phyloP scores from a whole-genome alignment of 2,113 vertebrate species.

The Tyrannus savana region DNA sequence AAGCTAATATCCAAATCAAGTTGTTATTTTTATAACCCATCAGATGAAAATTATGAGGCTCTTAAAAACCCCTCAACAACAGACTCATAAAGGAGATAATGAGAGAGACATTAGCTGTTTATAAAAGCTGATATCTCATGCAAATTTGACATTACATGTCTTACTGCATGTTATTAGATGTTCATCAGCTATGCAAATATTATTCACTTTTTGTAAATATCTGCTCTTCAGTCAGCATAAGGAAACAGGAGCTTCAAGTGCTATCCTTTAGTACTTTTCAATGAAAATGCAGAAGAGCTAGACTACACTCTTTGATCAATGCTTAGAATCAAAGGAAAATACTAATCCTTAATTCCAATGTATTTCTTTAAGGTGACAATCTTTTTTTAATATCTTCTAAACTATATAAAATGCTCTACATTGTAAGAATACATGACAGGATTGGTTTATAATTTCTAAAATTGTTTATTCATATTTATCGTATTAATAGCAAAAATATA shows the following conservation, averaged over 20 bases:
- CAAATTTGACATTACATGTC: constrained; percentile 59
- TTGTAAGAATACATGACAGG: neutral
- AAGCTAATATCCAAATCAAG: constrained; percentile 31
- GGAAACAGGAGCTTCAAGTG: neutral
- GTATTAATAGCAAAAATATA: neutral
- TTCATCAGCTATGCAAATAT: constrained; percentile 51
- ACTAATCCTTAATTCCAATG: neutral
- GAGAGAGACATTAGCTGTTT: constrained; percentile 62
- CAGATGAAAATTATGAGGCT: constrained; percentile 56
- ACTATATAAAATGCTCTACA: neutral
- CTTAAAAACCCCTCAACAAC: constrained; percentile 39
- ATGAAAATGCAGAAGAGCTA: neutral
- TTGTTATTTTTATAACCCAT: constrained; percentile 54
- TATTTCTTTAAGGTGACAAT: neutral
- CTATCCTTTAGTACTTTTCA: neutral
- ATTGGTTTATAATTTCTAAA: neutral
- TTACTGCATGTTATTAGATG: constrained; percentile 35
- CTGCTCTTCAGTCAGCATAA: constrained; percentile 15
- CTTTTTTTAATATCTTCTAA: neutral
- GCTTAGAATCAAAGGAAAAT: constrained; percentile 20
- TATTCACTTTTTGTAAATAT: constrained; percentile 46
- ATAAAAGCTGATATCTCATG: constrained; percentile 63
- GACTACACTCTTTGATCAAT: neutral
- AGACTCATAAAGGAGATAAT: constrained; percentile 62
- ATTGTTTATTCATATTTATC: neutral